Evolutionary conservation across 2,113 vertebrate species (phyloP).

Genomic region (Rhipidura dahli): DNA sequence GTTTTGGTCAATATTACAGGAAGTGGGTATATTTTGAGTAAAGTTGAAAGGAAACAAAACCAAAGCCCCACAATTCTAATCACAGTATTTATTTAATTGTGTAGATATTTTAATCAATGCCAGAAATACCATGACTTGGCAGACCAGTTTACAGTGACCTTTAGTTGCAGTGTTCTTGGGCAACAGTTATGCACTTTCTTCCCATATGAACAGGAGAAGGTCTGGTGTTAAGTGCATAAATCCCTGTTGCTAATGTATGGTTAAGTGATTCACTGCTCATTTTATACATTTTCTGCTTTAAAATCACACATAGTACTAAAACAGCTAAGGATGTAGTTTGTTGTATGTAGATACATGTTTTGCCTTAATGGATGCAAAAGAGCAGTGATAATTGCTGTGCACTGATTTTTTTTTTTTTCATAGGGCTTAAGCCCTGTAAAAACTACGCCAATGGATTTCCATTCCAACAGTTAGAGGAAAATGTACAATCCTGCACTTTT

Average conservation of each 20-base stretch:
- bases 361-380: constrained; percentile 71
- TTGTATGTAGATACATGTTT: constrained; percentile 36
- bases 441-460: constrained; percentile 63
- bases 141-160: constrained; percentile 50
- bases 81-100: constrained; percentile 62
- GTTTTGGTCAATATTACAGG: background rate
- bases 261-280: constrained; percentile 44
- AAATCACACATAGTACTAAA: constrained; percentile 43
- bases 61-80: constrained; percentile 30
- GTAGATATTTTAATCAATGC: constrained; percentile 37
- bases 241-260: background rate
- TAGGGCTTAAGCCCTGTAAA: constrained; percentile 61
- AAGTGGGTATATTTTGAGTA: constrained; percentile 34
- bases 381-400: constrained; percentile 68
- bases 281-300: constrained; percentile 32
- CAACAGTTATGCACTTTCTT: constrained; percentile 34
- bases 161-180: constrained; percentile 32
- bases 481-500: constrained; percentile 70
- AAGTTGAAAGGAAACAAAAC: constrained; percentile 31
- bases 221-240: constrained; percentile 52
- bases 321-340: constrained; percentile 19
- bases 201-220: constrained; percentile 8
- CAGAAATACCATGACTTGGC: constrained; percentile 47
- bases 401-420: constrained; percentile 47
- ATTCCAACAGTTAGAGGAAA: constrained; percentile 53